These are phyloP conservation scores for Orthosia gothica DNA, from an alignment of 2,888 invertebrate species.

Conservation along the genomic window DNA sequence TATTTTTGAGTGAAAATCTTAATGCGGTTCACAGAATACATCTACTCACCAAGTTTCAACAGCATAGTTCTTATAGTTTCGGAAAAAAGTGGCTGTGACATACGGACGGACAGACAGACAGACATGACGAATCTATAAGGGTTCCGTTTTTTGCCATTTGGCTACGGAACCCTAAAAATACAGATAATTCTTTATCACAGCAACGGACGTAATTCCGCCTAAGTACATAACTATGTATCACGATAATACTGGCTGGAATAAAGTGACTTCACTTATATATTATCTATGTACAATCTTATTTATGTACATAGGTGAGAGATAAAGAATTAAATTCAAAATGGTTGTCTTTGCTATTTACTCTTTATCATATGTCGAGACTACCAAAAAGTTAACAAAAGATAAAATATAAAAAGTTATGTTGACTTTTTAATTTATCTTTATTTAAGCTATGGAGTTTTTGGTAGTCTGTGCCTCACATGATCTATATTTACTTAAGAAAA, in stretches of 20 bases:
- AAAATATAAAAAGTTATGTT: background rate
- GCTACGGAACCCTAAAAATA: no score
- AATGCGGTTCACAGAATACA: no score
- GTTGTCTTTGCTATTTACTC: background rate
- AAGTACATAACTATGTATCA: conserved; percentile 6
- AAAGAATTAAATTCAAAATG: conserved; percentile 26
- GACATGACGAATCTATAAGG: no score
- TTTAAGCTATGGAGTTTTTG: conserved; percentile 1
- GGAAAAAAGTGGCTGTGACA: no score
- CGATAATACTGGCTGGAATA: conserved; percentile 14
- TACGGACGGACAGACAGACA: no score
- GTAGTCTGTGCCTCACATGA: background rate
- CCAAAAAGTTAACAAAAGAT: no score
- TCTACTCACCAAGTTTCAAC: no score
- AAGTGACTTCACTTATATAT: conserved; percentile 5
- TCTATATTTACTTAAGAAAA: background rate
- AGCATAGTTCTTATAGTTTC: no score
- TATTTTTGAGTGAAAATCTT: no score
- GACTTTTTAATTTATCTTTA: conserved; percentile 3
- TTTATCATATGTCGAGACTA: background rate
- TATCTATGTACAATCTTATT: conserved; percentile 30
- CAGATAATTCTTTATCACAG: conserved; percentile 14
- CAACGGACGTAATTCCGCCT: background rate
- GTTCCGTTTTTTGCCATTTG: no score
- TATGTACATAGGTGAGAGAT: conserved; percentile 15